Base-by-base conservation (phyloP, 1,140 invertebrate species). In the Cotesia typhae region DNA sequence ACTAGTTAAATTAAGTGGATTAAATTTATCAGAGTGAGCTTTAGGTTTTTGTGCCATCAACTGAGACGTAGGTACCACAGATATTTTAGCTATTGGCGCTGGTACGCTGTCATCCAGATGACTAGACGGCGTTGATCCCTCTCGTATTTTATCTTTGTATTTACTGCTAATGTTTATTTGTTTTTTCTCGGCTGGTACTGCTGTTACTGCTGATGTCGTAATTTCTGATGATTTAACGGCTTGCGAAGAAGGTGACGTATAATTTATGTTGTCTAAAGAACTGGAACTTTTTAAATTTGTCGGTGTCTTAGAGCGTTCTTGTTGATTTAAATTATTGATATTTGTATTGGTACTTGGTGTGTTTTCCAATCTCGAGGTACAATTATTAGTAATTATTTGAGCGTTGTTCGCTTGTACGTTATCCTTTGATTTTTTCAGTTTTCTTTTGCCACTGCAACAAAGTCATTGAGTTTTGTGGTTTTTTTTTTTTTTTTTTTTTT, bases 11-110 rank as follows among this genome's bases (percentile, higher is more conserved):
- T 83, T 80, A 76, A 83, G 80, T 10, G 81, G 75, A 77, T 83
- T 82, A 66, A 83, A 81, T 64, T 82, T 82, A 6, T 83, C 82
- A 4, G 74, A 5, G 55, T 79, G 78, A 70, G 64, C 75, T 72
- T 82, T 83, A 12, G 77, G 76, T 59, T 83, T 83, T 37, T 80
- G 79, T 7, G 80, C 78, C 80, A 83, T 79, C 5, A 83, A 37
- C 65, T 82, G 82, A 37, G 81, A 66, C 7, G 82, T 83, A 53
- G 82, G 82, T 41, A 83, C 82, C 14, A 82, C 75, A 3, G 81
- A 79, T 55, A 83, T 83, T 75, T 83, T 83, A 14, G 80, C 81
- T 38, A 82, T 67, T 38, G 75, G 47, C 12, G 75, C 68, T 3
- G 52, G 5, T 10, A 64, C 6, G 14, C 47, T 14, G 59, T 37